Conservation (phyloP, 35 echinoderm and acorn worm genomes). For the Strongylocentrotus purpuratus region DNA sequence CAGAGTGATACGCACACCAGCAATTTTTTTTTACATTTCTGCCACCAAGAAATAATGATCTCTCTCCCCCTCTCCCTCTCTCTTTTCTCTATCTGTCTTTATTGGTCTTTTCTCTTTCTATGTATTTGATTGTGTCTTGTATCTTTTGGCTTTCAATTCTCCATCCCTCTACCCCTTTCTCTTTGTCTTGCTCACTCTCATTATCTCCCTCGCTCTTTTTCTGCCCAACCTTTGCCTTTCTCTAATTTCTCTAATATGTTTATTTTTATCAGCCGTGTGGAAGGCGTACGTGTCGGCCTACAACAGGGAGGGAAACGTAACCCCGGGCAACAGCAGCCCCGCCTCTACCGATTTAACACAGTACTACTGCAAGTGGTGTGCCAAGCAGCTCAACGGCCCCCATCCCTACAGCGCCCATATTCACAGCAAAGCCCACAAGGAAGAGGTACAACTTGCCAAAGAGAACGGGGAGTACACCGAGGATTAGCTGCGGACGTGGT, state of each 20-base stretch:
- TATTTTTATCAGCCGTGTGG: constrained; percentile 46
- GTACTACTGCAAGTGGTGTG: constrained; percentile 82
- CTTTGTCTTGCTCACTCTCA: not conserved
- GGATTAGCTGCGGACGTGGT: not conserved
- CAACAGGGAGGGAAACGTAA: constrained; percentile 42
- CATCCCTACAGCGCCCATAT: constrained; percentile 86
- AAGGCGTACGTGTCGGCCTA: constrained; percentile 87
- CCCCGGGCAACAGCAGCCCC: not conserved
- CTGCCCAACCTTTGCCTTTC: no score
- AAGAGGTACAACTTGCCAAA: constrained; percentile 79
- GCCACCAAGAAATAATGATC: no score
- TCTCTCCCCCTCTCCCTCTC: no score
- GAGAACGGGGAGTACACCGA: constrained; percentile 47
- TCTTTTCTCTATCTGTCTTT: no score
- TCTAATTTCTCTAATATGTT: not conserved
- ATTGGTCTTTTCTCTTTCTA: no score
- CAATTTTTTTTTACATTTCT: no score
- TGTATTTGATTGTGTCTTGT: no score
- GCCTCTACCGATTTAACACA: not conserved
- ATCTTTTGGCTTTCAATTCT: no score
- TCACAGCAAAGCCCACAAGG: constrained; percentile 82
- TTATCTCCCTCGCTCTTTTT: not conserved
- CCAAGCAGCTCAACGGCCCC: constrained; percentile 85
- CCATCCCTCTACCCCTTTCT: not conserved
- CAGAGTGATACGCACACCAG: no score